phyloP scores from a whole-genome alignment of 2,797 vertebrate genomes.

The Notoglanidium macrostoma region DNA sequence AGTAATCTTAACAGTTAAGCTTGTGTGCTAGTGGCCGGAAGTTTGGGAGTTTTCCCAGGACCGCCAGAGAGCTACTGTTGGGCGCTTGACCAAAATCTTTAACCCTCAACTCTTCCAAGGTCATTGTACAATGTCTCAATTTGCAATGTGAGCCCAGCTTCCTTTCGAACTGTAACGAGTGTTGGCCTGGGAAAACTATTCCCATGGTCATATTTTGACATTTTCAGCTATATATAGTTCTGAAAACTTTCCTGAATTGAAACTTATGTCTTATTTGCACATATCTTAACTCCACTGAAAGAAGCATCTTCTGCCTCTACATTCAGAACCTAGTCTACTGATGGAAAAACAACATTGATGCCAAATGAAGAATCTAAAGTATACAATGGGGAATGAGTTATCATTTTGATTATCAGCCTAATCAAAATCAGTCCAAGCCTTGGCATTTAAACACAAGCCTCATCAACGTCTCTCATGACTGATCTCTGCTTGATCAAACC shows the following conservation, averaged over 20 bases:
- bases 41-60: conserved; percentile 8
- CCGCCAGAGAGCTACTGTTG: conserved; percentile 5
- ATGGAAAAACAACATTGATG: neutral
- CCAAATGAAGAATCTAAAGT: neutral
- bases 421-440: neutral
- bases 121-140: neutral
- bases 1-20: neutral
- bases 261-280: neutral
- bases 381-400: neutral
- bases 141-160: neutral
- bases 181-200: conserved; percentile 1
- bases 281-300: neutral
- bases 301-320: neutral
- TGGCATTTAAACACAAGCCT: neutral
- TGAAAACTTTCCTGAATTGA: neutral
- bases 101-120: neutral
- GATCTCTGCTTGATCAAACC: too few species aligned
- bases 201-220: neutral
- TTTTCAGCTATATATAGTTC: neutral
- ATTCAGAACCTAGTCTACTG: neutral
- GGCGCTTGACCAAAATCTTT: neutral
- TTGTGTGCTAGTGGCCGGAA: neutral
- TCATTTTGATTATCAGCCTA: neutral
- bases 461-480: neutral
- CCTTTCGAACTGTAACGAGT: neutral